Evolutionary conservation across 92 coral and sea anemone genomes (phyloP).

Genomic region (Parazoanthus atlanticus): DNA sequence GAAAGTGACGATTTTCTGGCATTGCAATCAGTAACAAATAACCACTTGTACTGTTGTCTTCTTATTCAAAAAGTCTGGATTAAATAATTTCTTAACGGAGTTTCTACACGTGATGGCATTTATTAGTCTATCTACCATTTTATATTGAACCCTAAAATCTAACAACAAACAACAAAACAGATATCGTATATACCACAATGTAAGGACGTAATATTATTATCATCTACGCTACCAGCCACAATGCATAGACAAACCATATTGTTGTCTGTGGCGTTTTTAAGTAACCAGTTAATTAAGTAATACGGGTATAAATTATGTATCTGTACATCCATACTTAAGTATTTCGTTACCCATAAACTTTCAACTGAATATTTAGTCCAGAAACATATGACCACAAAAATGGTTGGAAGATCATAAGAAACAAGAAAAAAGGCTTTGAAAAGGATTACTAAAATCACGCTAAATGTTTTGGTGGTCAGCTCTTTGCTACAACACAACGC

Average conservation of each 20-base stretch:
- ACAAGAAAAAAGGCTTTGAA: background rate
- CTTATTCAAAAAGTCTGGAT: background rate
- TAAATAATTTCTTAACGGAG: background rate
- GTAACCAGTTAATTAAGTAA: no score
- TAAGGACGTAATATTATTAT: background rate
- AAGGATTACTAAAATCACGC: background rate
- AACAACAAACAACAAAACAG: background rate
- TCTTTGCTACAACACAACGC: background rate
- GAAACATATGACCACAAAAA: background rate
- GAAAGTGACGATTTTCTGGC: background rate
- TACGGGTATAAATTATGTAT: background rate
- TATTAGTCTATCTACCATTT: background rate
- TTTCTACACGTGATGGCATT: background rate
- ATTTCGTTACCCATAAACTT: background rate
- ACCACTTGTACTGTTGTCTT: background rate
- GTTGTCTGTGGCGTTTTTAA: background rate
- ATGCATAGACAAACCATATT: no score
- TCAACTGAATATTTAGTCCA: background rate
- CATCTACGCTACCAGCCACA: background rate
- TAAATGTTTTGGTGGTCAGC: background rate
- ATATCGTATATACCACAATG: background rate
- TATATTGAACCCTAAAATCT: background rate
- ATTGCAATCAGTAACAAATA: no score
- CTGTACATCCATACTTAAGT: background rate
- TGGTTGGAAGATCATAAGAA: no score